Evolutionary conservation across 1,140 invertebrate genomes (phyloP), one percentile per base, ranked within the genome.

Genomic region (Macrocentrus cingulum): DNA sequence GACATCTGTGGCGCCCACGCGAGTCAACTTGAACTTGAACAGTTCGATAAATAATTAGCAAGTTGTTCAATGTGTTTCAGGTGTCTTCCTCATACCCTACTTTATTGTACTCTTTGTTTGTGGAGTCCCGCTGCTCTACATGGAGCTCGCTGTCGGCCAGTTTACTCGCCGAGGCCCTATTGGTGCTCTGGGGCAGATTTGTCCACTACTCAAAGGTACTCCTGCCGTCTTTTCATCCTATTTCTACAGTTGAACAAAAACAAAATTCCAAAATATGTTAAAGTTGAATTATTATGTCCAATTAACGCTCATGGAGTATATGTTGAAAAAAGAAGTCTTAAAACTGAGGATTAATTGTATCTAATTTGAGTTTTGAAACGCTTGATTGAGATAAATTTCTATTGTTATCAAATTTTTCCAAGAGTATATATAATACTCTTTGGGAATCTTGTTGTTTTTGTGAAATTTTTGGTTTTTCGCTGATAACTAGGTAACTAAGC

Each of bases 121-220:
- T 72, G 90, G 89, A 39, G 85, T 91, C 51, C 90, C 90, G 1
- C 81, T 92, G 77, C 79, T 92, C n/a, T 91, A 91, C 70, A 91
- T 92, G 90, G 90, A 92, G 74, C 74, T 92, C 46, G 87, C 88
- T 16, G 82, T 92, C 54, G 90, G 90, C 29, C 90, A 92, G 68
- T 92, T 89, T 67, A 91, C 90, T 2, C 86, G 89, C 41, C 82
- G 90, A 60, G 90, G 90, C 54, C 90, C 90, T 3, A 91, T 92
- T 56, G 89, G 89, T 46, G 89, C 91, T 36, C 74, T 93, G 61
- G 89, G 89, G 51, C 89, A 91, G 77, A 83, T 93, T 51, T 92
- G 90, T 71, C 91, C 91, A 15, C 76, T 93, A 46, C 90, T 92
- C 62, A 92, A 92, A 88, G 91, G 91, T 91, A 84, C n/a, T n/a